phyloP scores from a whole-genome alignment of 2,888 invertebrate species.

The Conchocele bisecta region DNA sequence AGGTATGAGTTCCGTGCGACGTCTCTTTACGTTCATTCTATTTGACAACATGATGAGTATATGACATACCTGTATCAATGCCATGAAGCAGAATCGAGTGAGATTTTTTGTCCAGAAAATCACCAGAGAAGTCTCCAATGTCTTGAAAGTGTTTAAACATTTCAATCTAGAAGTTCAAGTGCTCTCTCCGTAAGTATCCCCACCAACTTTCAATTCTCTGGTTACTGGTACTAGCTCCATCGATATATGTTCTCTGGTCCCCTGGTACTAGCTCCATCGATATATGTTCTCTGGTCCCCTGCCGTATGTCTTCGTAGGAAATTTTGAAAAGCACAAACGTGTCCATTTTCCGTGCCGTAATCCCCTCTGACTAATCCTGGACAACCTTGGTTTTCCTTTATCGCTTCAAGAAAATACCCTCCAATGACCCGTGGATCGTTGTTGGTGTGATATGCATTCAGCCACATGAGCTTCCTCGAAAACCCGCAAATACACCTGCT shows the following conservation, averaged over 20 bases:
- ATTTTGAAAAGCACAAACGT: constrained; percentile 12
- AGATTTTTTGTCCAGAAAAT: constrained; percentile 32
- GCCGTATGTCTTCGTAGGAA: background rate
- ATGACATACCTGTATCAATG: constrained; percentile 46
- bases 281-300: background rate
- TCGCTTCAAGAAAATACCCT: constrained; percentile 28
- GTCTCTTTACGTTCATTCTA: too few species aligned
- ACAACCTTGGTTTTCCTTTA: constrained; percentile 15
- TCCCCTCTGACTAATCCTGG: constrained; percentile 8
- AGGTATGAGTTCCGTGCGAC: too few species aligned
- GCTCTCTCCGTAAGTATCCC: constrained; percentile 35
- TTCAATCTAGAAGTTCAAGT: constrained; percentile 43
- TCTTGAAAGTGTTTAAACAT: constrained; percentile 26
- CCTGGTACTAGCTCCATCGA: constrained; percentile 18
- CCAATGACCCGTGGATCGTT: constrained; percentile 31
- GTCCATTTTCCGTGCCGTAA: constrained; percentile 27
- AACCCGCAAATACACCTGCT: constrained; percentile 24
- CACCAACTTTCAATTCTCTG: too few species aligned
- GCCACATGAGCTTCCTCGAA: constrained; percentile 32
- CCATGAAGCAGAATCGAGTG: constrained; percentile 39
- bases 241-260: constrained; percentile 40
- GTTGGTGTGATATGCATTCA: constrained; percentile 32
- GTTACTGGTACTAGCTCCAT: constrained; percentile 24
- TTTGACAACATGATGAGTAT: too few species aligned
- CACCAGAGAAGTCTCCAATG: constrained; percentile 23